phyloP scores from a whole-genome alignment of 1,140 invertebrate genomes.

The Zaprionus vittiger region DNA sequence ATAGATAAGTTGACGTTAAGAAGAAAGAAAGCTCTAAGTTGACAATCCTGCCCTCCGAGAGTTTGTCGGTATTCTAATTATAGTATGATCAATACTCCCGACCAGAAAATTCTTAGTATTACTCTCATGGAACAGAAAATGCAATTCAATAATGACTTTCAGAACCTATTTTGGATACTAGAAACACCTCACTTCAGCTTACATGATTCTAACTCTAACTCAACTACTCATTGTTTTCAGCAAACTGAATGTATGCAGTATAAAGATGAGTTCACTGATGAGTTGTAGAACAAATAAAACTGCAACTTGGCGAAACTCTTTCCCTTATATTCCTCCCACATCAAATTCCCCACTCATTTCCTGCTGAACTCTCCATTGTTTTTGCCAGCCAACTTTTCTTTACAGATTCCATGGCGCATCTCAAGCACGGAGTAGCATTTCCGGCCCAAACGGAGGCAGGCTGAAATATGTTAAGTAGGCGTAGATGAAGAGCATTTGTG shows the following conservation, averaged over 20 bases:
- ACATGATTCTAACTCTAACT: no score
- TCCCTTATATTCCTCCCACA: background rate
- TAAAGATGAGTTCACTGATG: background rate
- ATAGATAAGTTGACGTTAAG: background rate
- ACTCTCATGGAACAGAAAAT: no score
- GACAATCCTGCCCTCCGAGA: no score
- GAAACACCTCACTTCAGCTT: no score
- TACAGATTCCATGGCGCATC: background rate
- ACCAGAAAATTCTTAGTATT: no score
- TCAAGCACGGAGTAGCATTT: constrained; percentile 9
- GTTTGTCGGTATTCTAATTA: no score
- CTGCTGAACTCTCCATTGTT: background rate
- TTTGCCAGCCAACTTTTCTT: background rate
- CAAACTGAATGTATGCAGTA: background rate
- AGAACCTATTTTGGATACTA: no score
- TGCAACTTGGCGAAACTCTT: background rate
- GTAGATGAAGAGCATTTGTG: constrained; percentile 40
- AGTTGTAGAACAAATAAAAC: background rate
- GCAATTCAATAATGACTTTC: no score
- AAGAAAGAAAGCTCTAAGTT: background rate
- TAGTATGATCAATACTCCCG: no score
- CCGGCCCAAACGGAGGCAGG: background rate
- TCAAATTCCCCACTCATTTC: background rate
- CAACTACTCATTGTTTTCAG: no score
- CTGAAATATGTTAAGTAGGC: constrained; percentile 64